These are phyloP conservation scores for Andrena minutula DNA, from an alignment of 2,888 invertebrate species.

Conservation along the genomic window DNA sequence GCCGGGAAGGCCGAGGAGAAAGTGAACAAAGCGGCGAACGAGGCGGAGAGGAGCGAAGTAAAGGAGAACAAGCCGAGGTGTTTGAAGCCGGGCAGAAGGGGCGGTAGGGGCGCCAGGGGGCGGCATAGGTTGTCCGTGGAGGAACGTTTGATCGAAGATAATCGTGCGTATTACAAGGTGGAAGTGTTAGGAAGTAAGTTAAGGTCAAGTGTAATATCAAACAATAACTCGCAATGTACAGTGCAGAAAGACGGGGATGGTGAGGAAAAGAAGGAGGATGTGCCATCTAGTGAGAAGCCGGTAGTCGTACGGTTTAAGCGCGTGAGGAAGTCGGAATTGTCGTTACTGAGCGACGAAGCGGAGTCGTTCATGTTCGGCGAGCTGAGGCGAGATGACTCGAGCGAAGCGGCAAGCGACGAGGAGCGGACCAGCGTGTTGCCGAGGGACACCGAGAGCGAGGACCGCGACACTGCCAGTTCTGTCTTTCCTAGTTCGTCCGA, in stretches of 20 bases:
- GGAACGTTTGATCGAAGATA: conserved; percentile 86
- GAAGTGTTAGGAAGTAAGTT: conserved; percentile 90
- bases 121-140: conserved; percentile 85
- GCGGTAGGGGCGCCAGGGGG: conserved; percentile 74
- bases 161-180: conserved; percentile 89
- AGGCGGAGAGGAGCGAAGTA: conserved; percentile 24
- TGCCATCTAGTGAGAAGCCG: conserved; percentile 84
- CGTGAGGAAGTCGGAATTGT: conserved; percentile 90
- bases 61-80: conserved; percentile 59
- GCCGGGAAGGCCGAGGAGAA: conserved; percentile 56
- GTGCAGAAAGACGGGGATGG: conserved; percentile 64
- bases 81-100: conserved; percentile 61
- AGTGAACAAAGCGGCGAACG: conserved; percentile 22
- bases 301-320: conserved; percentile 92
- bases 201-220: conserved; percentile 86
- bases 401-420: conserved; percentile 86
- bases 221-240: conserved; percentile 60
- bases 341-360: conserved; percentile 93
- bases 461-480: conserved; percentile 54
- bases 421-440: conserved; percentile 80
- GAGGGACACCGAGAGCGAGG: conserved; percentile 81
- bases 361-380: conserved; percentile 93
- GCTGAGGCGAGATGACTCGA: conserved; percentile 89
- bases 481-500: conserved; percentile 68
- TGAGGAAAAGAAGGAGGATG: conserved; percentile 74